Evolutionary conservation across 2,888 invertebrate genomes (phyloP), one percentile per base, ranked within the genome.

Genomic region (Dynastes hyllus): DNA sequence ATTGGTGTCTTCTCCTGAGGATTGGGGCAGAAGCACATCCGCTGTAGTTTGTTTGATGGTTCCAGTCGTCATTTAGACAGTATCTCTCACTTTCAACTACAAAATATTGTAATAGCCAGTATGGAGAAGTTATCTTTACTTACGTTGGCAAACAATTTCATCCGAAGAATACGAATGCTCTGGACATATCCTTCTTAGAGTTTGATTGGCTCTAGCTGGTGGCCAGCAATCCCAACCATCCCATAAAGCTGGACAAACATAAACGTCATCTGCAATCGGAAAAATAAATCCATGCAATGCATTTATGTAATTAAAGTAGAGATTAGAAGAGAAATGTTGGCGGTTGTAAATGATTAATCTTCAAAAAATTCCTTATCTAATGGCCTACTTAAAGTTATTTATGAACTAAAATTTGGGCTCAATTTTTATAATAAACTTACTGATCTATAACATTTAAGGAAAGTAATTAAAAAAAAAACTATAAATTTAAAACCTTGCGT

Each of bases 191-290:
- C 90, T 87, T n/a, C 84, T 85, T 0, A 89, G 89, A 0, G 88
- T 84, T 1, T 89, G 88, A 3, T 89, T 90, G 0, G 88, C 87
- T 27, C 88, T 85, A 0, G 90, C 89, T 13, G 50, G 71, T 13
- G 87, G 88, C 90, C 92, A 93, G 84, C 93, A 94, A 6, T 90
- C 90, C 93, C 93, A 94, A 0, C 91, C 93, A 81, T 94, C 93
- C 90, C 93, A 94, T 0, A 92, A 32, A 13, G 91, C 88, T 13
- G 91, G 91, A 85, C 93, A 93, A 40, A 81, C 81, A 78, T 85
- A 82, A 29, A 84, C 83, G 29, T 71, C 76, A 76, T 55, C 87
- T 86, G 78, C 73, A 84, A 83, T 75, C 3, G 13, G 8, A 40
- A 11, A 37, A 22, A 16, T n/a, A 50, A 32, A 45, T 45, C 45